Evolutionary conservation across 64 coral and sea anemone species (phyloP).

Genomic region (Stichodactyla mertensii): DNA sequence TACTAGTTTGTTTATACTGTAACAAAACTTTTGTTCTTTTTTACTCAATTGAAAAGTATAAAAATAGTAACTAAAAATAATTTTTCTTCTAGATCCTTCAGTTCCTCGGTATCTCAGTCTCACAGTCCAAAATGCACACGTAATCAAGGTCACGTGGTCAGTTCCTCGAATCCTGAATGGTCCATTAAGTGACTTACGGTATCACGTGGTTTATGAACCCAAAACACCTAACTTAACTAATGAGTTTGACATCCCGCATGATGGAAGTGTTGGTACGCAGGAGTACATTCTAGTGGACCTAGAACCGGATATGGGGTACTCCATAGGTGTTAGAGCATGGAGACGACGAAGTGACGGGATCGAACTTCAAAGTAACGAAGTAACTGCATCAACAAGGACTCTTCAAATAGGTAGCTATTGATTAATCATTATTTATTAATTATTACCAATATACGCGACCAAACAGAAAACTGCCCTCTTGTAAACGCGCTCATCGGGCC

Average conservation of each 20-base stretch:
- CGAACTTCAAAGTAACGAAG: slow-evolving; percentile 6
- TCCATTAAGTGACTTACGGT: slow-evolving; percentile 15
- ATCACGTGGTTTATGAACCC: slow-evolving; percentile 31
- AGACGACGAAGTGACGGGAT: slow-evolving; percentile 29
- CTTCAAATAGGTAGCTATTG: slow-evolving; percentile 33
- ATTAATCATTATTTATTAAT: neutral
- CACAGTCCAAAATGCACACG: slow-evolving; percentile 6
- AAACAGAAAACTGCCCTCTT: too few relatives aligned
- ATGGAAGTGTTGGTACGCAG: neutral
- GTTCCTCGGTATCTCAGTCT: slow-evolving; percentile 2
- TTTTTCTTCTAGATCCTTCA: slow-evolving; percentile 35
- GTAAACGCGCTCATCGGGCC: too few relatives aligned
- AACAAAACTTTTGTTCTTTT: too few relatives aligned
- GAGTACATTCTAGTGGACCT: slow-evolving; percentile 18
- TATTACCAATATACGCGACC: too few relatives aligned
- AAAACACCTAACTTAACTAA: slow-evolving; percentile 17
- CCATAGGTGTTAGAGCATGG: slow-evolving; percentile 23
- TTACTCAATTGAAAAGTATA: too few relatives aligned
- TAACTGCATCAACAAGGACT: slow-evolving; percentile 22
- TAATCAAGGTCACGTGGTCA: slow-evolving; percentile 29
- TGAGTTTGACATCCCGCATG: slow-evolving; percentile 19
- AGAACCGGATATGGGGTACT: slow-evolving; percentile 19
- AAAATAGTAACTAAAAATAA: too few relatives aligned
- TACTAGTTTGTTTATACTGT: too few relatives aligned
- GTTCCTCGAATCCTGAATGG: slow-evolving; percentile 34